Conservation (phyloP, 2,113 vertebrate species). For the Myotis brandtii region DNA sequence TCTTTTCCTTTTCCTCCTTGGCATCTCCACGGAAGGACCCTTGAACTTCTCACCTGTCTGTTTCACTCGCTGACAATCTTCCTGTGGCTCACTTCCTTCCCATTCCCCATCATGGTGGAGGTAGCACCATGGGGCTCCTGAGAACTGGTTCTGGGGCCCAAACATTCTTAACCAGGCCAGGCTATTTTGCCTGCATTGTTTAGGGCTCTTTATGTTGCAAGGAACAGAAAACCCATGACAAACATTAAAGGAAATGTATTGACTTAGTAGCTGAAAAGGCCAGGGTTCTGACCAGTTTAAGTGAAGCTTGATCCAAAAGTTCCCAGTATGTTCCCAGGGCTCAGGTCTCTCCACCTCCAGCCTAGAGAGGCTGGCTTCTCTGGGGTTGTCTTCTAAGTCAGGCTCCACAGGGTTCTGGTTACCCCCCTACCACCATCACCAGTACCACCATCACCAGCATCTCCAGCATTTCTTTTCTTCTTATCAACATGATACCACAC, state of each 20-base stretch:
- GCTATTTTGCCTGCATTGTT: neutral
- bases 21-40: neutral
- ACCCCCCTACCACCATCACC: neutral
- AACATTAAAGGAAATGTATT: neutral
- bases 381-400: neutral
- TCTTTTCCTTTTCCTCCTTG: neutral
- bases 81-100: neutral
- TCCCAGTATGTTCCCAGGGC: neutral
- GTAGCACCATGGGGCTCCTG: neutral
- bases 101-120: neutral
- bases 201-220: neutral
- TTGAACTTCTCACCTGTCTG: neutral
- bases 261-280: neutral
- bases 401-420: neutral
- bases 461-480: neutral
- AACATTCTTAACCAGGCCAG: neutral
- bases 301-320: neutral
- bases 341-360: neutral
- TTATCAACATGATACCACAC: neutral
- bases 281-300: neutral
- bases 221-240: neutral
- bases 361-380: neutral
- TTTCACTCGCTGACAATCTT: neutral
- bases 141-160: neutral
- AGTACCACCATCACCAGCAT: neutral